Evolutionary conservation across 1,140 invertebrate species (phyloP).

Genomic region (Patella vulgata): DNA sequence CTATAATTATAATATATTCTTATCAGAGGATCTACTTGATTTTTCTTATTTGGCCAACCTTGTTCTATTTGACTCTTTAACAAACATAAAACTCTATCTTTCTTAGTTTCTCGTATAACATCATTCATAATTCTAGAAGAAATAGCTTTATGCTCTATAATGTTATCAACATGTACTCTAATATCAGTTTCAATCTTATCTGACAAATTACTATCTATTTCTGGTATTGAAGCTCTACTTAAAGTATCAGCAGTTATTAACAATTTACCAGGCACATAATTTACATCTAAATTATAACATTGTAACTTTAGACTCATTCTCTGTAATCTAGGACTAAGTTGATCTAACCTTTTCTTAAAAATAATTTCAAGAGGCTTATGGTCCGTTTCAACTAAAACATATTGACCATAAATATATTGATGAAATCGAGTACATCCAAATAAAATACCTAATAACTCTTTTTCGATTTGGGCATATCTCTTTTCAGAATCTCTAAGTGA

Average conservation of each 20-base stretch:
- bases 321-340: conserved; percentile 28
- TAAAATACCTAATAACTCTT: conserved; percentile 34
- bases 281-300: conserved; percentile 56
- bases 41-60: too few relatives aligned
- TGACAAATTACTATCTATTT: conserved; percentile 7
- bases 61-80: too few relatives aligned
- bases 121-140: too few relatives aligned
- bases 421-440: conserved; percentile 69
- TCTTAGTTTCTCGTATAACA: too few relatives aligned
- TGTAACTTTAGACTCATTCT: conserved; percentile 57
- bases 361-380: conserved; percentile 37
- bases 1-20: too few relatives aligned
- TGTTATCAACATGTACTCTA: too few relatives aligned
- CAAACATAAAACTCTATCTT: too few relatives aligned
- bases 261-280: conserved; percentile 60
- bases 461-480: conserved; percentile 64
- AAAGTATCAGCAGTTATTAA: conserved; percentile 61
- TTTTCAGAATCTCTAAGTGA: conserved; percentile 54
- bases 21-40: too few relatives aligned
- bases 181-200: too few relatives aligned
- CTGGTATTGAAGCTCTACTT: conserved; percentile 19
- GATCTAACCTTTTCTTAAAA: conserved; percentile 19
- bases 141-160: too few relatives aligned
- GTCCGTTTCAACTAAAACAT: conserved; percentile 37
- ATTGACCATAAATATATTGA: conserved; percentile 66